Percentiles rank a stretch among this genome's conserved stretches.
These are phyloP conservation scores for Atherinosoma microstoma DNA, from an alignment of 2,797 vertebrate species.

Conservation along the genomic window DNA sequence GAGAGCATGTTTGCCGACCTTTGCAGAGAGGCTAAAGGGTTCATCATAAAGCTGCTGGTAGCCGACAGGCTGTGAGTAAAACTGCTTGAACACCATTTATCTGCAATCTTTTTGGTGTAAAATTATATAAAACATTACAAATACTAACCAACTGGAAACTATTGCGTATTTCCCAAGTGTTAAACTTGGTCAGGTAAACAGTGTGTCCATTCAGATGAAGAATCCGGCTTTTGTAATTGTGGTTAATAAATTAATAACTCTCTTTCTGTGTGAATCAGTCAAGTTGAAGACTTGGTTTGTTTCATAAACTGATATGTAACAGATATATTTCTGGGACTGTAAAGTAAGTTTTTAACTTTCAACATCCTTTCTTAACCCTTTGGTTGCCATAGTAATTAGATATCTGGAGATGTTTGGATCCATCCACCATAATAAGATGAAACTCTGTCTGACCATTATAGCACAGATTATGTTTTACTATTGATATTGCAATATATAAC, in stretches of 20 bases:
- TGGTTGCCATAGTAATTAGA: neutral
- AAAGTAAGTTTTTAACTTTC: too few relatives aligned
- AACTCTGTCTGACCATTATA: too few relatives aligned
- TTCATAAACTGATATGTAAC: too few relatives aligned
- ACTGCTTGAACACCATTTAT: neutral
- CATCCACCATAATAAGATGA: too few relatives aligned
- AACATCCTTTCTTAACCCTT: too few relatives aligned
- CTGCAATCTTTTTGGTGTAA: neutral
- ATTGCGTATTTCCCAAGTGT: too few relatives aligned
- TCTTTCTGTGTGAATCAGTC: too few relatives aligned
- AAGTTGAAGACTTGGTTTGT: too few relatives aligned
- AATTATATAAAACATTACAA: neutral
- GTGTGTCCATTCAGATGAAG: neutral
- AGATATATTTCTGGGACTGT: too few relatives aligned
- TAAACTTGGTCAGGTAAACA: neutral
- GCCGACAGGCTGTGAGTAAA: conserved; percentile 93
- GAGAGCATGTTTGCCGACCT: conserved; percentile 94
- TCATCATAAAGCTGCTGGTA: conserved; percentile 96
- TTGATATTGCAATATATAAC: too few relatives aligned
- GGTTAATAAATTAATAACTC: neutral
- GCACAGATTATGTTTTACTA: neutral
- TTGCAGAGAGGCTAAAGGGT: conserved; percentile 93
- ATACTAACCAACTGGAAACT: neutral
- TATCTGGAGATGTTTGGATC: neutral
- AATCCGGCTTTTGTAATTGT: neutral